These are phyloP conservation scores for Gambusia holbrooki DNA, from an alignment of 2,113 vertebrate genomes.

Conservation along the genomic window DNA sequence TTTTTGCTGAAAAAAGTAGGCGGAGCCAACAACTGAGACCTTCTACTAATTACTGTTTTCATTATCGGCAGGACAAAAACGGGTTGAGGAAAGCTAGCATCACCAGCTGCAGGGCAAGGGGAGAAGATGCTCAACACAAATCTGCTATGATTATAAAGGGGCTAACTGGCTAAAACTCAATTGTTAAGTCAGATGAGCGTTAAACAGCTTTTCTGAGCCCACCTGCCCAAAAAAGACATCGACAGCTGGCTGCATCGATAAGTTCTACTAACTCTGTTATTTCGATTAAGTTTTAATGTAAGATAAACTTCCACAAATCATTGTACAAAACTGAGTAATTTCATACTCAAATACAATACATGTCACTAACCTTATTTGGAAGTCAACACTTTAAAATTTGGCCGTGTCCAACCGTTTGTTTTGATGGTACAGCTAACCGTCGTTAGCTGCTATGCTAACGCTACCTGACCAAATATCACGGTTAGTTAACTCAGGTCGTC, in stretches of 20 bases:
- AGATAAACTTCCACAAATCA: neutral
- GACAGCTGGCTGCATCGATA: neutral
- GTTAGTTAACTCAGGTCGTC: neutral
- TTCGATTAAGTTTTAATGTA: neutral
- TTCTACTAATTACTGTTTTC: conserved; percentile 52
- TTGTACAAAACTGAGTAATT: neutral
- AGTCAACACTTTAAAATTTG: conserved; percentile 24
- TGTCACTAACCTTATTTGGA: conserved; percentile 45
- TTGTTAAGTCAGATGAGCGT: neutral
- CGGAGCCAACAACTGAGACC: conserved; percentile 26
- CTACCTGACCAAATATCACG: conserved; percentile 13
- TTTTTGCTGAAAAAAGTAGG: conserved; percentile 22
- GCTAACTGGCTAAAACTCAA: conserved; percentile 13
- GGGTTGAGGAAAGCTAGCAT: neutral
- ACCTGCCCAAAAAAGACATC: conserved; percentile 46
- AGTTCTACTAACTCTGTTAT: neutral
- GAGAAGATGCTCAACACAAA: neutral
- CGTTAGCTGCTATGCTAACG: conserved; percentile 53
- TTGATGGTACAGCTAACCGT: conserved; percentile 35
- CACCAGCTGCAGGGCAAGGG: neutral
- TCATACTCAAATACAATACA: neutral
- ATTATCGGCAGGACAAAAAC: neutral
- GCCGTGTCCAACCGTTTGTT: conserved; percentile 12
- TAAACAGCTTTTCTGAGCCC: conserved; percentile 7
- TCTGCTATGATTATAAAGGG: conserved; percentile 16